Percentiles rank a stretch among this genome's conserved stretches.
These are phyloP conservation scores for Brachyistius frenatus DNA, from an alignment of 2,113 vertebrate species.

Conservation along the genomic window DNA sequence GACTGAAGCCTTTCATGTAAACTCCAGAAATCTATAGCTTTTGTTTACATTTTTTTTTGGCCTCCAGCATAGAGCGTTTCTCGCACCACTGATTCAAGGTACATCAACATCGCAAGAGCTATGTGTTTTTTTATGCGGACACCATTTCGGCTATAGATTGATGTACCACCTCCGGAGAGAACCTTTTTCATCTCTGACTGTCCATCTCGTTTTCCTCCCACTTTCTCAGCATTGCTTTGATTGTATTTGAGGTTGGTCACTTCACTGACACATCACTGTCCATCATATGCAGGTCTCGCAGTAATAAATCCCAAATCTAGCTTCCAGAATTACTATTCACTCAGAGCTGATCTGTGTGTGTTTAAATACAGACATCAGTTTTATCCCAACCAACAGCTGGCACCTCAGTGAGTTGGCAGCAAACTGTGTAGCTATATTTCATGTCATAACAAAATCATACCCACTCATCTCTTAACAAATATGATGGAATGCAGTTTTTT, in stretches of 20 bases:
- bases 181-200: conserved; percentile 46
- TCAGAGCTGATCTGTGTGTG: neutral
- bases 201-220: conserved; percentile 47
- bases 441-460: neutral
- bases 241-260: conserved; percentile 24
- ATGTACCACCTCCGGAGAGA: conserved; percentile 39
- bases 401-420: neutral
- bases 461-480: neutral
- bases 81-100: conserved; percentile 9
- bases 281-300: conserved; percentile 2
- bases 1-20: conserved; percentile 5
- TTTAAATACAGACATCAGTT: neutral
- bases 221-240: conserved; percentile 11
- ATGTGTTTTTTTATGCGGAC: conserved; percentile 20
- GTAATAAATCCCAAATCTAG: conserved; percentile 11
- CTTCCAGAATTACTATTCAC: neutral
- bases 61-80: neutral
- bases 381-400: neutral
- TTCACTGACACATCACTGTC: conserved; percentile 23
- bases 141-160: conserved; percentile 47
- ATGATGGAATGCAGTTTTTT: neutral
- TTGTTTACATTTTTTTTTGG: neutral
- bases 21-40: neutral
- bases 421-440: neutral
- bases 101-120: conserved; percentile 8